Conservation (phyloP, 2,888 invertebrate genomes). For the Nemurella pictetii region DNA sequence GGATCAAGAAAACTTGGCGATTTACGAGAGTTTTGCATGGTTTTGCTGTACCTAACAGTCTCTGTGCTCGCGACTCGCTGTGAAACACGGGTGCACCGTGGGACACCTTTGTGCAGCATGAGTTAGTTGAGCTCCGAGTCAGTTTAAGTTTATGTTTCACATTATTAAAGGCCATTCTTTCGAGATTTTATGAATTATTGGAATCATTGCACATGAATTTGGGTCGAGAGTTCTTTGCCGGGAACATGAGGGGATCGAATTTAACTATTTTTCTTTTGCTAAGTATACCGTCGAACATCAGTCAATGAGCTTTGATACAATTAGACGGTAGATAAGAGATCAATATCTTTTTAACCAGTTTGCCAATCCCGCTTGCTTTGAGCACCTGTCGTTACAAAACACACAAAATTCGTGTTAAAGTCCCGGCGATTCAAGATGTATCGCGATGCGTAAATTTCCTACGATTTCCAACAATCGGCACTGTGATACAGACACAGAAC, state of each 20-base stretch:
- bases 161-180: neutral
- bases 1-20: too few species aligned
- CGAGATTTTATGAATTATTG: neutral
- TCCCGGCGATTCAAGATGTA: neutral
- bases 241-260: too few species aligned
- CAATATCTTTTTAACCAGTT: too few species aligned
- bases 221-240: too few species aligned
- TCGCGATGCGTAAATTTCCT: neutral
- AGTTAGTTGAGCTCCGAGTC: neutral
- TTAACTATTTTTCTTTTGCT: too few species aligned
- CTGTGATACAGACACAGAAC: neutral
- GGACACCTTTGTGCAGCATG: neutral
- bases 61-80: too few species aligned
- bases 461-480: neutral
- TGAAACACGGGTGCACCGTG: neutral
- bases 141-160: neutral
- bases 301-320: too few species aligned
- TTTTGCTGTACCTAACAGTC: too few species aligned
- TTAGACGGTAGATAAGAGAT: too few species aligned
- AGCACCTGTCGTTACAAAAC: too few species aligned
- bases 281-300: too few species aligned
- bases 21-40: neutral
- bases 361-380: too few species aligned
- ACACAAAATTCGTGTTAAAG: neutral
- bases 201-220: neutral